Evolutionary conservation across 30 jellyfish, hydroid and myxozoan genomes (phyloP), one percentile per base, ranked within the genome.

Genomic region (Sanderia malayensis): DNA sequence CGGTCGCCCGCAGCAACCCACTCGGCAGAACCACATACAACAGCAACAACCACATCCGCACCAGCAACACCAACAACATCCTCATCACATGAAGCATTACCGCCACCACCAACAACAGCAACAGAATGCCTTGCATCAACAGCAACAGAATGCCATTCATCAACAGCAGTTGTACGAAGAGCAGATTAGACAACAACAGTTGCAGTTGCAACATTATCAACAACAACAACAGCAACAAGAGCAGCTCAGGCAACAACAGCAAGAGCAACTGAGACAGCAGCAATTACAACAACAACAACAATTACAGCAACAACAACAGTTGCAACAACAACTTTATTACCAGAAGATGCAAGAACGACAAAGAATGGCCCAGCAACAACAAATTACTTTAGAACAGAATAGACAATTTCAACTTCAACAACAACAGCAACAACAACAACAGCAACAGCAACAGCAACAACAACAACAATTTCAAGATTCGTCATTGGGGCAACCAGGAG

Each of bases 381-480:
- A 4, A 28, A 11, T 2, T 24, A 4, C 24, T 49, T 37, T 37
- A 37, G 52, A 37, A 13, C 52, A 37, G 52, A 37, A 37, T 31
- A 81, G 68, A 79, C 32, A 28, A 30, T n/a, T n/a, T n/a, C 68
- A 76, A 30, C 0, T 30, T 21, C 31, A 29, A 11, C 86, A 67
- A 70, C 96, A 85, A 68, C 95, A 85, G 78, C 93, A 62, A 44
- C 79, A 62, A 21, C 70, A 55, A 44, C 19, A 62, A 52, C 0
- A n/a, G 25, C 0, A 52, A 17, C 1, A 11, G n/a, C 6, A 2
- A 19, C 46, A 23, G 31, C 13, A 45, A 8, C 11, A 17, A 31
- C 17, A 18, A n/a, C 6, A 6, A 47, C 15, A 31, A 15, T 20
- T 6, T 3, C n/a, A n/a, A n/a, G 1, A 1, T 53, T 23, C 22